Conservation (phyloP, 2,888 invertebrate genomes). For the Drosophila seclusa region DNA sequence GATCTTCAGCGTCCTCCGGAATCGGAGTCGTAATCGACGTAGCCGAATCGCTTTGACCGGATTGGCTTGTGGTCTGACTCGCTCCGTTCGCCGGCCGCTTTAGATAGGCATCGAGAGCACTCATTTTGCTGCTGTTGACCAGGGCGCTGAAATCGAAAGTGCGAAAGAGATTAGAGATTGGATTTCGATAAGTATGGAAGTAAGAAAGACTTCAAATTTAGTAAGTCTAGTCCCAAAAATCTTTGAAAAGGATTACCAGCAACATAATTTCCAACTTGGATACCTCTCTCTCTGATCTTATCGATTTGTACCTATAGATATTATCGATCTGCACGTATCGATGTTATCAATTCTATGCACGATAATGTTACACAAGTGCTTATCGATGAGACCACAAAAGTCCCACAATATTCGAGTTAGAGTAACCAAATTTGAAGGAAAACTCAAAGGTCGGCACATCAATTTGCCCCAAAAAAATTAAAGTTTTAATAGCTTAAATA, state of each 20-base stretch:
- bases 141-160: conserved; percentile 23
- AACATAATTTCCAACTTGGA: neutral
- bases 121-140: conserved; percentile 56
- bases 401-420: neutral
- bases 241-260: neutral
- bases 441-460: neutral
- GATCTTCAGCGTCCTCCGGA: conserved; percentile 63
- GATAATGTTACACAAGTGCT: neutral
- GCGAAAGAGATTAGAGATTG: neutral
- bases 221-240: neutral
- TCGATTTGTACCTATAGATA: neutral
- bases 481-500: neutral
- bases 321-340: neutral
- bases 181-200: neutral
- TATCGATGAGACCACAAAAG: neutral
- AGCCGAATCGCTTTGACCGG: neutral
- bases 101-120: conserved; percentile 52
- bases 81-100: conserved; percentile 46
- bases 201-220: neutral
- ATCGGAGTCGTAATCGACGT: neutral
- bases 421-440: neutral
- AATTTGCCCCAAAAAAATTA: neutral
- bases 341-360: neutral
- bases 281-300: neutral
- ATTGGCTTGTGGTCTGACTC: conserved; percentile 9